Conservation (phyloP, 2,888 invertebrate species). For the Synanthedon formicaeformis region DNA sequence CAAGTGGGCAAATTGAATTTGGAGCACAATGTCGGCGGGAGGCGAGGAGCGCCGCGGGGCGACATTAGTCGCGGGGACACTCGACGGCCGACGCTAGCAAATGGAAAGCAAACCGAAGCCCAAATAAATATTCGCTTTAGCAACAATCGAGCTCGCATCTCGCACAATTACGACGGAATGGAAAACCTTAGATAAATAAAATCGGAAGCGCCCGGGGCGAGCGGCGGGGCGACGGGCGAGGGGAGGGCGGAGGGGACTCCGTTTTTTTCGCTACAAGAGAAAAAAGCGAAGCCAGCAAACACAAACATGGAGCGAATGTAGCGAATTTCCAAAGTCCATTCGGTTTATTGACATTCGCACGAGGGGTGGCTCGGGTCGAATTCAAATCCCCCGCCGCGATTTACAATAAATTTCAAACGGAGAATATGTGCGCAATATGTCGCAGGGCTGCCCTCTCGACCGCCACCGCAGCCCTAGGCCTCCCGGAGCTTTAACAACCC, state of each 20-base stretch:
- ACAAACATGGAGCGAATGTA: constrained; percentile 61
- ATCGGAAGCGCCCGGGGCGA: constrained; percentile 44
- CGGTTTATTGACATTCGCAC: constrained; percentile 56
- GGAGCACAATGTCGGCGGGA: constrained; percentile 38
- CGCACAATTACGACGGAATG: constrained; percentile 64
- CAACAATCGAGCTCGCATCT: constrained; percentile 62
- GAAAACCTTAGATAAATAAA: constrained; percentile 68
- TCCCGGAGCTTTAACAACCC: constrained; percentile 24
- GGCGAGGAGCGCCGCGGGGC: constrained; percentile 9
- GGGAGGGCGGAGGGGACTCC: constrained; percentile 10
- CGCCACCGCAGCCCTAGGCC: constrained; percentile 17
- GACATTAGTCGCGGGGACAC: constrained; percentile 6
- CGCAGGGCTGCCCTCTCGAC: constrained; percentile 14
- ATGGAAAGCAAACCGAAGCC: constrained; percentile 57
- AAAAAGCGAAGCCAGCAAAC: constrained; percentile 60
- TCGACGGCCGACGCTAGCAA: constrained; percentile 10
- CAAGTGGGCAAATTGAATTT: constrained; percentile 60
- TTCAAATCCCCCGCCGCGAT: constrained; percentile 58
- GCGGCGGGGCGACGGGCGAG: constrained; percentile 6
- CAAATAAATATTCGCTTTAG: constrained; percentile 68
- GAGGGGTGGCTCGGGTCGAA: constrained; percentile 15
- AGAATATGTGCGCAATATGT: constrained; percentile 67
- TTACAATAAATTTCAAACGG: constrained; percentile 66
- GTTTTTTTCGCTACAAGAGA: constrained; percentile 31
- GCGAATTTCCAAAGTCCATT: constrained; percentile 65